phyloP scores from a whole-genome alignment of 2,113 vertebrate genomes.

The Henicopernis longicauda region DNA sequence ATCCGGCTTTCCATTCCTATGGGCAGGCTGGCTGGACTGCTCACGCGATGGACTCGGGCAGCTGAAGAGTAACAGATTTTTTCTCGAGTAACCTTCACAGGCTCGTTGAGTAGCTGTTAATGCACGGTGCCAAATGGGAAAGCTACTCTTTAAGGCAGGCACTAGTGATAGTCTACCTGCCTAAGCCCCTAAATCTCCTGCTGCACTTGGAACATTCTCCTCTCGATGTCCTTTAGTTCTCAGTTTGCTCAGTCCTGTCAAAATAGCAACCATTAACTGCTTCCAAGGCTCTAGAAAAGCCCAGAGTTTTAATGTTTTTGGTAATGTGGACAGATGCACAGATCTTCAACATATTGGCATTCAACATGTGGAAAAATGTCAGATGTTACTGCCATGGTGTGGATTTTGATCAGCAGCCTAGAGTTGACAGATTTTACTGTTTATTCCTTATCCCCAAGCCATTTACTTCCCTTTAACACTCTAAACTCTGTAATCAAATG shows the following conservation, averaged over 20 bases:
- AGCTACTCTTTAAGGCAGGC: background rate
- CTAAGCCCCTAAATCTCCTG: background rate
- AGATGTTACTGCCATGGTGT: background rate
- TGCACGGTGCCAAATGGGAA: background rate
- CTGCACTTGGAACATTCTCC: background rate
- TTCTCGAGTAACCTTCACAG: background rate
- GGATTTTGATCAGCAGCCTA: background rate
- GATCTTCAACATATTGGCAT: background rate
- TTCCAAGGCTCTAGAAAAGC: background rate
- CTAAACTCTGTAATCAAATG: background rate
- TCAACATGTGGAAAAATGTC: background rate
- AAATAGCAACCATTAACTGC: background rate
- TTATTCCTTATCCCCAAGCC: background rate
- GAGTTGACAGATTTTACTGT: background rate
- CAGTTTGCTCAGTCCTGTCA: background rate
- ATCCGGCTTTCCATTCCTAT: background rate
- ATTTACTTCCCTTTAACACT: background rate
- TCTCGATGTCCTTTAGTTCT: background rate
- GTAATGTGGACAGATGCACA: background rate
- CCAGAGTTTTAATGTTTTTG: background rate
- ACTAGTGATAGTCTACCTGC: too few species aligned
- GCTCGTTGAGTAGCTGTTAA: background rate
- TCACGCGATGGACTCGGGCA: fast-evolving
- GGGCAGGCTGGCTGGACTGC: background rate
- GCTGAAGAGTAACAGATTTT: background rate